These are phyloP conservation scores for Eumacrocentrus americanus DNA, from an alignment of 2,888 invertebrate species.

Conservation along the genomic window DNA sequence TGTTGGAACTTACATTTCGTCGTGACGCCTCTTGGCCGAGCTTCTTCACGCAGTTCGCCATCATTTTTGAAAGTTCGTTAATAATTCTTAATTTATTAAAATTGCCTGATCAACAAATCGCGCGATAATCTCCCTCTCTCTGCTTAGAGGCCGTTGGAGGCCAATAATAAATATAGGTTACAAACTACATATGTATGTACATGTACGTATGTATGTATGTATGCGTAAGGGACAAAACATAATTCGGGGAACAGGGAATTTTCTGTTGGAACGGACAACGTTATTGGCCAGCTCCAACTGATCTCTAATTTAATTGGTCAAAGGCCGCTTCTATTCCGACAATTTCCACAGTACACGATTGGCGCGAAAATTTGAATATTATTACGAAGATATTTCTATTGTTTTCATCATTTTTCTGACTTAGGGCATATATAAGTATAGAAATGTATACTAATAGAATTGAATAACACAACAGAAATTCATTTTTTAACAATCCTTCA, in stretches of 20 bases:
- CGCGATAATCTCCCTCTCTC: not conserved
- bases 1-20: constrained; percentile 60
- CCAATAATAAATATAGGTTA: constrained; percentile 6
- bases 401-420: not conserved
- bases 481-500: not conserved
- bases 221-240: too few relatives aligned
- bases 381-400: not conserved
- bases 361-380: not conserved
- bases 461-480: not conserved
- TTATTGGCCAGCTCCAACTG: too few relatives aligned
- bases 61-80: constrained; percentile 51
- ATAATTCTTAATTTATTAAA: constrained; percentile 5
- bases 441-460: not conserved
- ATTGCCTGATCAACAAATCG: constrained; percentile 13
- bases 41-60: constrained; percentile 60
- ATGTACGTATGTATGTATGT: too few relatives aligned
- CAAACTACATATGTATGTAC: too few relatives aligned
- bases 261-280: too few relatives aligned
- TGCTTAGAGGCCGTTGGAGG: not conserved
- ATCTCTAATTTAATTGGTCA: too few relatives aligned
- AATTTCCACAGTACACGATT: too few relatives aligned
- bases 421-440: not conserved
- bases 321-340: too few relatives aligned
- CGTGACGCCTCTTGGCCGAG: constrained; percentile 58
- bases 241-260: too few relatives aligned